Evolutionary conservation across 2,797 vertebrate genomes (phyloP).

Genomic region (Merluccius polli): DNA sequence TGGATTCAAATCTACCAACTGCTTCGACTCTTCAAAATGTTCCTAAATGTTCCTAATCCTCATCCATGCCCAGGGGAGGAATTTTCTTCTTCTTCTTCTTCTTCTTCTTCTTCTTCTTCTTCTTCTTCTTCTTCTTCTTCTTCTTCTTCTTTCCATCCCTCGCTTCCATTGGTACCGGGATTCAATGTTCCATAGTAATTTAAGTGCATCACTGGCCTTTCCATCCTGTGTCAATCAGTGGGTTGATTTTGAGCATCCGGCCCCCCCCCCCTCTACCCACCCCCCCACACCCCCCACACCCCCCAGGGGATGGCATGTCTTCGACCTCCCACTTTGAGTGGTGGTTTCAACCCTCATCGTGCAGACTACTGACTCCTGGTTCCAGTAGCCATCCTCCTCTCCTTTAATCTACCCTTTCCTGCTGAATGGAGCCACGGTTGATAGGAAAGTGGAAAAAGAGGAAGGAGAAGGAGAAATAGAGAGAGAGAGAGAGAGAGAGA

Average conservation of each 20-base stretch:
- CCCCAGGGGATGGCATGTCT: slow-evolving; percentile 55
- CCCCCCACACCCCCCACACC: not conserved
- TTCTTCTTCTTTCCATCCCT: slow-evolving; percentile 49
- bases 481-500: not conserved
- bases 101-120: not conserved
- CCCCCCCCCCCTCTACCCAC: slow-evolving; percentile 18
- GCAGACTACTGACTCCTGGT: slow-evolving; percentile 56
- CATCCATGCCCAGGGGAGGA: not conserved
- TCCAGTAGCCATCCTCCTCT: slow-evolving; percentile 55
- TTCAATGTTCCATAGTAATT: slow-evolving; percentile 48
- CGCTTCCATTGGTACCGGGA: slow-evolving; percentile 44
- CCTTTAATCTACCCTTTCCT: slow-evolving; percentile 58
- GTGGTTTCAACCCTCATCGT: slow-evolving; percentile 57
- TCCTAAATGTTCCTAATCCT: not conserved
- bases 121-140: no score
- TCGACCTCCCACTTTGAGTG: slow-evolving; percentile 59
- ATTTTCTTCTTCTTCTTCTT: not conserved
- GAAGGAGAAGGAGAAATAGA: not conserved
- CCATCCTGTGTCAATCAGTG: slow-evolving; percentile 61
- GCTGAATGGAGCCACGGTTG: slow-evolving; percentile 55
- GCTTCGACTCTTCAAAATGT: not conserved
- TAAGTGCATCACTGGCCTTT: slow-evolving; percentile 47
- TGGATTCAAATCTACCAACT: slow-evolving; percentile 15
- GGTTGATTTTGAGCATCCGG: slow-evolving; percentile 37
- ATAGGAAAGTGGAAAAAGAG: slow-evolving; percentile 3